Evolutionary conservation across 2,888 invertebrate genomes (phyloP).

Genomic region (Pogonocherus hispidulus): DNA sequence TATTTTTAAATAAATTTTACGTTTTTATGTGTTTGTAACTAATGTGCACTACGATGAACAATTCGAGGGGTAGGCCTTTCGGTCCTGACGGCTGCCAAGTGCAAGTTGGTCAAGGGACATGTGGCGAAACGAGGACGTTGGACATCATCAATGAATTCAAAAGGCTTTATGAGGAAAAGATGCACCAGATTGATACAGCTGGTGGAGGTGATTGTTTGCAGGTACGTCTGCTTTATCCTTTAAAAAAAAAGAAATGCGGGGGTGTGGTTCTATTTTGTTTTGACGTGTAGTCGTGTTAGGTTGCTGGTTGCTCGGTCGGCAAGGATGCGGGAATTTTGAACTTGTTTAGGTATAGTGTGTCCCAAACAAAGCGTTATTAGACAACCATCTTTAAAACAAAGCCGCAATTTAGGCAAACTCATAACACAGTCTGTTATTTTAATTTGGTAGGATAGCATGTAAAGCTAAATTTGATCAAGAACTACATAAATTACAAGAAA

Average conservation of each 20-base stretch:
- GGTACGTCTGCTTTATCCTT: constrained; percentile 45
- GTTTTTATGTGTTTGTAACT: constrained; percentile 40
- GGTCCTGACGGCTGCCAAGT: constrained; percentile 54
- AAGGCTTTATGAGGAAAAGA: constrained; percentile 74
- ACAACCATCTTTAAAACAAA: too few relatives aligned
- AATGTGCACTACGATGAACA: constrained; percentile 46
- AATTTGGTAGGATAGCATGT: too few relatives aligned
- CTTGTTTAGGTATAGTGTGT: constrained; percentile 40
- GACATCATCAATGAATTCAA: constrained; percentile 74
- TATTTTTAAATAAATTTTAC: constrained; percentile 47
- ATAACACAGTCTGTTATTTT: too few relatives aligned
- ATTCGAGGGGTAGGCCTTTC: constrained; percentile 37
- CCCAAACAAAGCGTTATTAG: background rate
- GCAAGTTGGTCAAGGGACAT: constrained; percentile 53
- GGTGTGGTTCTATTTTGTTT: constrained; percentile 24
- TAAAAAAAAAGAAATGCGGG: background rate
- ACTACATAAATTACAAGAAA: too few relatives aligned
- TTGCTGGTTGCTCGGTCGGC: background rate
- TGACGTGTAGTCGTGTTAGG: background rate
- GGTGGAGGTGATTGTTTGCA: constrained; percentile 67
- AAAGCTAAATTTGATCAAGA: too few relatives aligned
- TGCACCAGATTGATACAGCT: constrained; percentile 72
- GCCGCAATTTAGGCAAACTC: too few relatives aligned
- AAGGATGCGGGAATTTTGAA: constrained; percentile 23
- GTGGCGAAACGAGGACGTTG: constrained; percentile 66